Evolutionary conservation across 2,113 vertebrate genomes (phyloP).

Genomic region (Equus przewalskii): DNA sequence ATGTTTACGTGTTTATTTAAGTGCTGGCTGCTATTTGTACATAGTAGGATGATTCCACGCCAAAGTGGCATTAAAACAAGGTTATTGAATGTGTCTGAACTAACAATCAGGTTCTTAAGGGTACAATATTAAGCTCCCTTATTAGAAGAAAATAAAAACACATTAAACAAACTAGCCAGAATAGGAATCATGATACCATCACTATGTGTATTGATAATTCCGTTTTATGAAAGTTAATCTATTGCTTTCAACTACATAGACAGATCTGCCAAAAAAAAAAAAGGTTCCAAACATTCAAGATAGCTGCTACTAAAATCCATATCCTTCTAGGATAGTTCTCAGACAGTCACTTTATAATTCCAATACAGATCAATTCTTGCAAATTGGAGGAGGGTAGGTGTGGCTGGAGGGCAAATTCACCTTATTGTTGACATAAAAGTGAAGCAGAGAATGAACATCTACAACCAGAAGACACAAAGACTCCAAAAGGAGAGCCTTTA

Average conservation of each 20-base stretch:
- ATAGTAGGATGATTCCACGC: not conserved
- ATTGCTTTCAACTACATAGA: not conserved
- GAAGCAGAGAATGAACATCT: not conserved
- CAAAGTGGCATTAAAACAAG: not conserved
- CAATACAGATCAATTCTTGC: not conserved
- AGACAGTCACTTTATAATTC: constrained; percentile 26
- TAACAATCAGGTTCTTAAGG: not conserved
- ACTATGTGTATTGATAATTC: not conserved
- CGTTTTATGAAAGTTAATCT: not conserved
- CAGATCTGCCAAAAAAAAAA: not conserved
- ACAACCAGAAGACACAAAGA: not conserved
- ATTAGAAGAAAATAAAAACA: constrained; percentile 32
- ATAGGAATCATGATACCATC: not conserved
- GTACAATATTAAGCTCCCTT: not conserved
- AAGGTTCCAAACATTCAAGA: not conserved
- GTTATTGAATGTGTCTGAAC: not conserved
- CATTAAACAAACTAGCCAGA: not conserved
- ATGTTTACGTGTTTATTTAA: constrained; percentile 19
- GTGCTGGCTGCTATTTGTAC: not conserved
- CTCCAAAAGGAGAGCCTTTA: not conserved
- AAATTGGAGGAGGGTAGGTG: not conserved
- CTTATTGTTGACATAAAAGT: not conserved
- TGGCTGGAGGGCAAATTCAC: not conserved
- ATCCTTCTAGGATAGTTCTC: not conserved
- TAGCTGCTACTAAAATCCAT: not conserved